Evolutionary conservation across 2,797 vertebrate genomes (phyloP), one percentile per base, ranked within the genome.

Genomic region (Bradypodion ventrale): DNA sequence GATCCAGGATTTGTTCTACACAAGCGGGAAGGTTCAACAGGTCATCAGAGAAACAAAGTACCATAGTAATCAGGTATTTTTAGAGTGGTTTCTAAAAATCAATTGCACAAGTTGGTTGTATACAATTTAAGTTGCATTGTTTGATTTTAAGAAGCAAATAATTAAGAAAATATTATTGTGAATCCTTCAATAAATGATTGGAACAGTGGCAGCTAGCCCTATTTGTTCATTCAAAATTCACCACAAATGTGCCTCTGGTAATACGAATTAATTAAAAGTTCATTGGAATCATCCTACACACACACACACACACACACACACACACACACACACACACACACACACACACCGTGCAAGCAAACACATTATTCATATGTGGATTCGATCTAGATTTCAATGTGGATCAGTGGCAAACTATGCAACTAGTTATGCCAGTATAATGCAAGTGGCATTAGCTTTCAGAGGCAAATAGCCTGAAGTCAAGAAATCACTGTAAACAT

Each of bases 111-210:
- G 40, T 0, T 9, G 16, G 1, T 0, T 23, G 5, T 3, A 37
- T 78, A 1, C 88, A 78, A 81, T 86, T 32, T 63, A 15, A 86
- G 68, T 52, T 40, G 35, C 25, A 15, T 12, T 37, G 84, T n/a
- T 83, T 75, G 29, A 78, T 52, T 87, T 83, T 59, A 79, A 84
- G 56, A 59, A 78, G 40, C 87, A 63, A n/a, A 40, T 56, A 76
- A 15, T 72, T 77, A 29, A 0, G 66, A 78, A 73, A 1, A 12
- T 49, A 82, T 83, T 79, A 35, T 59, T 70, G n/a, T n/a, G n/a
- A n/a, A 60, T 83, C 52, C 21, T 15, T 69, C 59, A 4, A 23
- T 87, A 29, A 8, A 16, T 87, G 69, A 23, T 10, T 3, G 42
- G 42, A 8, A 68, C 74, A 56, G 21, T 42, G n/a, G 15, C 8